Percentiles rank a stretch among this genome's conserved stretches.
phyloP scores from a whole-genome alignment of 2,888 invertebrate species.

The Piscicola geometra region DNA sequence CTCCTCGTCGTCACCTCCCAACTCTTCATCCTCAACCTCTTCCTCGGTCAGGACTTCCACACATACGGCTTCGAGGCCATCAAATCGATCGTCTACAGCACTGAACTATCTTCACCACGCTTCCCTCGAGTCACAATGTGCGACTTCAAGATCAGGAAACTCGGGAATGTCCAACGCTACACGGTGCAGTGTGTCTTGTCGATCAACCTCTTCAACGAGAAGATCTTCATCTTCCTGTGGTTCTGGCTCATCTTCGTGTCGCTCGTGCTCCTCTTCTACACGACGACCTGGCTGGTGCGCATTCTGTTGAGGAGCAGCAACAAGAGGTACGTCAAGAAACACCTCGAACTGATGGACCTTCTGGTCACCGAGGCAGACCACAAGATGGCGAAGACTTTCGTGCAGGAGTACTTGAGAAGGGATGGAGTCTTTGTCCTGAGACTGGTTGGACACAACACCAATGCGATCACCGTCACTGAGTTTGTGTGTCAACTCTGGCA shows the following conservation, averaged over 20 bases:
- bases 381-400: constrained; percentile 46
- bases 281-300: constrained; percentile 55
- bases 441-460: constrained; percentile 55
- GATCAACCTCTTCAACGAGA: constrained; percentile 48
- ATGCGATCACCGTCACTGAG: constrained; percentile 55
- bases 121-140: constrained; percentile 56
- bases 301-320: constrained; percentile 40
- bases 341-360: constrained; percentile 43
- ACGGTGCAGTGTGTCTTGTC: constrained; percentile 56
- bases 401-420: constrained; percentile 53
- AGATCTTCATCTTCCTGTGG: constrained; percentile 59
- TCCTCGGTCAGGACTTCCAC: constrained; percentile 43
- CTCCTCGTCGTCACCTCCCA: constrained; percentile 51
- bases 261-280: constrained; percentile 54
- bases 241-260: constrained; percentile 58
- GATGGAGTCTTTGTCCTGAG: constrained; percentile 55
- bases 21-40: constrained; percentile 45
- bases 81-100: constrained; percentile 55
- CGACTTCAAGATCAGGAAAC: constrained; percentile 52
- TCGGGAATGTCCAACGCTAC: constrained; percentile 57
- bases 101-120: constrained; percentile 52
- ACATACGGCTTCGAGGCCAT: constrained; percentile 57
- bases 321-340: constrained; percentile 43
- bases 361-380: constrained; percentile 36
- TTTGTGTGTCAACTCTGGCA: constrained; percentile 55